A percentile compares a stretch with the other conserved stretches of the same genome.
Evolutionary conservation across 2,888 invertebrate genomes (phyloP).

Genomic region (Hemithea aestivaria): DNA sequence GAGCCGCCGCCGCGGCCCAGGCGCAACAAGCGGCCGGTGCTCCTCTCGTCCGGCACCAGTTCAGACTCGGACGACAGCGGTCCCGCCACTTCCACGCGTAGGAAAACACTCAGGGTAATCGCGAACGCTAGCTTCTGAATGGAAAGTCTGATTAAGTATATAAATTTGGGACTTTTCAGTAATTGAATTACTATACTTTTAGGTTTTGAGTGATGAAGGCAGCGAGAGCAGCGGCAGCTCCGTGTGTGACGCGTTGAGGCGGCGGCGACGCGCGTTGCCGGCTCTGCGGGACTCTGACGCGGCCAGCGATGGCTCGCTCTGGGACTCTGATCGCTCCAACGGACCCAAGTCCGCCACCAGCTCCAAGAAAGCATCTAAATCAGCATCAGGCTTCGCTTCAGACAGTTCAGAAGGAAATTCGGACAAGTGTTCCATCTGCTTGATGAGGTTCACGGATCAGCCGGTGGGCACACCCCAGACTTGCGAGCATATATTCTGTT

Average conservation of each 20-base stretch:
- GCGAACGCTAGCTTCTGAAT: too few species aligned
- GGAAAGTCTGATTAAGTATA: too few species aligned
- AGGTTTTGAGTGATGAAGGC: conserved; percentile 77
- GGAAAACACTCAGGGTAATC: conserved; percentile 69
- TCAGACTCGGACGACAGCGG: conserved; percentile 72
- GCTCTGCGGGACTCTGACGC: conserved; percentile 56
- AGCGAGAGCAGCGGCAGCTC: conserved; percentile 66
- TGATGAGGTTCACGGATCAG: conserved; percentile 86
- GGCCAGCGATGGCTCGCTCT: conserved; percentile 59
- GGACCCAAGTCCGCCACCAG: conserved; percentile 20
- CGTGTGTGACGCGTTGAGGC: conserved; percentile 47
- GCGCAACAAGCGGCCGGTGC: conserved; percentile 57
- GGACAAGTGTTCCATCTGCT: conserved; percentile 95
- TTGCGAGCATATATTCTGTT: conserved; percentile 94
- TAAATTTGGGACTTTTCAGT: neutral
- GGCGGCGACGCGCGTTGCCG: conserved; percentile 55
- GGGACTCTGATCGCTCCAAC: conserved; percentile 44
- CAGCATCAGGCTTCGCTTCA: conserved; percentile 64
- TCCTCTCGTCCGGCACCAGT: conserved; percentile 55
- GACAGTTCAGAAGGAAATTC: conserved; percentile 84
- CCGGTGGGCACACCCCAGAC: conserved; percentile 91
- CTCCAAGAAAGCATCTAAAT: conserved; percentile 25
- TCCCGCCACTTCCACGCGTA: conserved; percentile 55
- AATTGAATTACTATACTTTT: conserved; percentile 34
- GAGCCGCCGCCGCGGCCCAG: conserved; percentile 55